phyloP scores from a whole-genome alignment of 2,888 invertebrate genomes.

The Drosophila imparisetae region DNA sequence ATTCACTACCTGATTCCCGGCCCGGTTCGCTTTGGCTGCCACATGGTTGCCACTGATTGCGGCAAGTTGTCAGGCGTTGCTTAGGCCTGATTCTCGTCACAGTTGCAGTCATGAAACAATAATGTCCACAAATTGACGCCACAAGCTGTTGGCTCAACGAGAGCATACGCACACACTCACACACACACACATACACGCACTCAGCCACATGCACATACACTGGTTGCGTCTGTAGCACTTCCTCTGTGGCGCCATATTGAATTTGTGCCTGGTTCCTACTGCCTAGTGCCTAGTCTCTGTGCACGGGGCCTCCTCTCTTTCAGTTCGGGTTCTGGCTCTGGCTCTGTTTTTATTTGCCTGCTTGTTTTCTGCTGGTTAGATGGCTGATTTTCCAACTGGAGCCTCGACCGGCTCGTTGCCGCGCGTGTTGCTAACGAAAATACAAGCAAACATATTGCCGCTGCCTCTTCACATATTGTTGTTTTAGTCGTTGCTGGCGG shows the following conservation, averaged over 20 bases:
- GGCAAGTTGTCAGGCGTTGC: slow-evolving; percentile 65
- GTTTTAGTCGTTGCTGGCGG: slow-evolving; percentile 20
- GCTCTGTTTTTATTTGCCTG: slow-evolving; percentile 73
- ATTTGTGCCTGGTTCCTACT: slow-evolving; percentile 46
- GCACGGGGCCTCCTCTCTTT: slow-evolving; percentile 15
- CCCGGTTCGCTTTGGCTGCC: slow-evolving; percentile 7
- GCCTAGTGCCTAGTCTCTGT: slow-evolving; percentile 23
- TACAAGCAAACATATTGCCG: slow-evolving; percentile 66
- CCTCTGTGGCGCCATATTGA: slow-evolving; percentile 72
- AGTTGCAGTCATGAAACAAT: slow-evolving; percentile 76
- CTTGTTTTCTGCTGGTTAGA: slow-evolving; percentile 78
- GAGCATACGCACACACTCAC: slow-evolving; percentile 28
- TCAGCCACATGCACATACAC: slow-evolving; percentile 11
- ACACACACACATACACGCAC: background rate
- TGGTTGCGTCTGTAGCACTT: slow-evolving; percentile 65
- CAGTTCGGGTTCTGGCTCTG: slow-evolving; percentile 36
- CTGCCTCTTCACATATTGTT: slow-evolving; percentile 46
- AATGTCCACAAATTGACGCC: slow-evolving; percentile 80
- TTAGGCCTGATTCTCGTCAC: slow-evolving; percentile 56
- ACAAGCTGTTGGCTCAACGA: slow-evolving; percentile 77
- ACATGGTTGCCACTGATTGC: slow-evolving; percentile 60
- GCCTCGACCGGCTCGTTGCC: slow-evolving; percentile 29
- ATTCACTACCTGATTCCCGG: background rate
- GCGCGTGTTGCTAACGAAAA: slow-evolving; percentile 68
- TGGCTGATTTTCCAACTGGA: slow-evolving; percentile 69